phyloP scores from a whole-genome alignment of 2,797 vertebrate species.

The Thripadectes ignobilis region DNA sequence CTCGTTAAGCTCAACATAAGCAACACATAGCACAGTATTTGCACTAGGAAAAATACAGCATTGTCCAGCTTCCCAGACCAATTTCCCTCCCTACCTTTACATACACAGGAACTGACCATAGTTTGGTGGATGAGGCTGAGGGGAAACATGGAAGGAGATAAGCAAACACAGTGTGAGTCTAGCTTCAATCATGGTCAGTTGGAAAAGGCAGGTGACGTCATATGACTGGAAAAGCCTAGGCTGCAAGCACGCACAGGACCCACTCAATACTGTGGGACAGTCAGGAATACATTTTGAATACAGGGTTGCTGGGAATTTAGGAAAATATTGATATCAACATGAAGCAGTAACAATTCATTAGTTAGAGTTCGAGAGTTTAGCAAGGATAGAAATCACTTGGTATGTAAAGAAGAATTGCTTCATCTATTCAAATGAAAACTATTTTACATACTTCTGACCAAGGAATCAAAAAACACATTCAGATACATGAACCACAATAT shows the following conservation, averaged over 20 bases:
- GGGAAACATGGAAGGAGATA: not conserved
- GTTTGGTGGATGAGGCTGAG: not conserved
- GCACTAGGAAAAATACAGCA: rapidly evolving
- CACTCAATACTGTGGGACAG: not conserved
- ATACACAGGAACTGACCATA: not conserved
- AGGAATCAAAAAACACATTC: not conserved
- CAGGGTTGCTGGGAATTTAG: not conserved
- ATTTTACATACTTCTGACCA: not conserved
- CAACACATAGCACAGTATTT: rapidly evolving
- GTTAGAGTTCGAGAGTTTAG: not conserved
- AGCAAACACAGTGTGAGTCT: not conserved
- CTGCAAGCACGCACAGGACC: not conserved
- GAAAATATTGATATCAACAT: not conserved
- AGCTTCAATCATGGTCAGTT: not conserved
- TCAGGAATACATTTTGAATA: not conserved
- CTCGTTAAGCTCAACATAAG: not conserved
- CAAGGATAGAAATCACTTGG: not conserved
- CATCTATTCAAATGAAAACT: not conserved
- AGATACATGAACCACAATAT: not conserved
- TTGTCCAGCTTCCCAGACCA: not conserved
- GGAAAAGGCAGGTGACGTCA: not conserved
- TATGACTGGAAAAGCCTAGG: not conserved
- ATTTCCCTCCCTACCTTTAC: not conserved
- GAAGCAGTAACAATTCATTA: not conserved
- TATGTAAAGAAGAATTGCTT: not conserved